Conservation (phyloP, 2,113 vertebrate species). For the Chamaetylas fuelleborni region DNA sequence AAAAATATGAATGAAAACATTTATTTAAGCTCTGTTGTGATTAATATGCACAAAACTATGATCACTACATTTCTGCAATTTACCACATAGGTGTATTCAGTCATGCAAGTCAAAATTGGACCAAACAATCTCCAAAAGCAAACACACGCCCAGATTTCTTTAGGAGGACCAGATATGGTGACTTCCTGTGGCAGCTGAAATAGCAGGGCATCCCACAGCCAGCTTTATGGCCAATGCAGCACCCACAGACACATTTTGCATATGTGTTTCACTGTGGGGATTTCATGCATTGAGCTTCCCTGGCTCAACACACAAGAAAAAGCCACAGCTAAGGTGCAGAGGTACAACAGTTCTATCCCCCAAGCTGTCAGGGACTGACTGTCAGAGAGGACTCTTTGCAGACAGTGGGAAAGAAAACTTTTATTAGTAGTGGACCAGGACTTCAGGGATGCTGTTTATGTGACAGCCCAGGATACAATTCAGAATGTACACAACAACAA, state of each 20-base stretch:
- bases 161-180: background rate
- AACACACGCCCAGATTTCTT: background rate
- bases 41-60: background rate
- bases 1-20: background rate
- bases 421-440: background rate
- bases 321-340: background rate
- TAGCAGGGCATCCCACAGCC: background rate
- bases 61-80: background rate
- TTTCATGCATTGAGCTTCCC: background rate
- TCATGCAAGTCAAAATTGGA: background rate
- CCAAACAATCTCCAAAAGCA: background rate
- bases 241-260: background rate
- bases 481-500: background rate
- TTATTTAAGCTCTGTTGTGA: background rate
- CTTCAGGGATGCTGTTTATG: background rate
- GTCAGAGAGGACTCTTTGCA: background rate
- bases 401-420: background rate
- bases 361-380: background rate
- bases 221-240: background rate
- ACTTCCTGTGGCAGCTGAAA: background rate
- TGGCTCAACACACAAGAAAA: background rate
- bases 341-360: background rate
- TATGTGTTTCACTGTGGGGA: background rate
- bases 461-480: background rate
- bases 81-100: background rate